Evolutionary conservation across 2,888 invertebrate genomes (phyloP).

Genomic region (Tenthredo scrophulariae): DNA sequence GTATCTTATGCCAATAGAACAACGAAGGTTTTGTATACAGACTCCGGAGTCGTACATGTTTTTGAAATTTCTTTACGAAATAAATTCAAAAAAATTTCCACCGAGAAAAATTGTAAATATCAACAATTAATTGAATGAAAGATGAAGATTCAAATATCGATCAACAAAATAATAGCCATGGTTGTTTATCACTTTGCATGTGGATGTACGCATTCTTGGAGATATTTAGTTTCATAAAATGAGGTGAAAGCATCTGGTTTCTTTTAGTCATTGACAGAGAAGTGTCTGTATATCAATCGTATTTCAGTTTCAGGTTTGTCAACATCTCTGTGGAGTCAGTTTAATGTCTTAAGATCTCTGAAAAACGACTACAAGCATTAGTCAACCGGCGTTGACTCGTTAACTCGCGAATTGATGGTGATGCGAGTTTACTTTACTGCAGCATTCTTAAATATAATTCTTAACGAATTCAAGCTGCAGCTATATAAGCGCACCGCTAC

Average conservation of each 20-base stretch:
- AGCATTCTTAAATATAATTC: slow-evolving; percentile 36
- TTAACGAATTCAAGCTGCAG: slow-evolving; percentile 32
- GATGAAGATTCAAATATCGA: no score
- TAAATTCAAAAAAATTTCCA: background rate
- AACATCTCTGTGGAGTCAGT: background rate
- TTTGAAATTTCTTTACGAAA: background rate
- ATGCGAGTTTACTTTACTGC: slow-evolving; percentile 26
- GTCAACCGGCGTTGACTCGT: slow-evolving; percentile 33
- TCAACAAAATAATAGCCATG: no score
- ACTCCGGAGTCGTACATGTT: background rate
- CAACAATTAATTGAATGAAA: no score
- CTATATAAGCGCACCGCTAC: background rate
- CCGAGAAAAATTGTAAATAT: no score
- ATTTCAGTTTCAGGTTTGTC: background rate
- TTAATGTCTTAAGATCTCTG: background rate
- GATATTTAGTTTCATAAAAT: background rate
- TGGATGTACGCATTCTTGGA: background rate
- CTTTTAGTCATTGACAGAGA: background rate
- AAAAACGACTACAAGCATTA: slow-evolving; percentile 15
- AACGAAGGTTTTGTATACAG: background rate
- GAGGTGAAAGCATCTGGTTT: background rate
- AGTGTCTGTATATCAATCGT: slow-evolving; percentile 2
- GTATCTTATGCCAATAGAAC: background rate
- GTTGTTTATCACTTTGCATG: no score
- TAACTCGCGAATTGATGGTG: slow-evolving; percentile 37